Evolutionary conservation across 1,140 invertebrate species (phyloP).

Genomic region (Drosophila oshimai): DNA sequence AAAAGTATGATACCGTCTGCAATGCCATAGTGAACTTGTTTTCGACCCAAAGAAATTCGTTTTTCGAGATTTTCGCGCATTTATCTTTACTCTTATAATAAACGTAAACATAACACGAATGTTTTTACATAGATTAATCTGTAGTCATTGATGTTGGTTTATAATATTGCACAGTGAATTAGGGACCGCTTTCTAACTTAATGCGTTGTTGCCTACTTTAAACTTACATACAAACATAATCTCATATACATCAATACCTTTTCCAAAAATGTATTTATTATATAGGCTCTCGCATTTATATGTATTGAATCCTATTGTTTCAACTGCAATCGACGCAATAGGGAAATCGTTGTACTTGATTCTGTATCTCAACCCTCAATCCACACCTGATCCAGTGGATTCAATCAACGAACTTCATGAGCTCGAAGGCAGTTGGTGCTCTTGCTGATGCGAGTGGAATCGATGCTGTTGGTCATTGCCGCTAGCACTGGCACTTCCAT

Average conservation of each 20-base stretch:
- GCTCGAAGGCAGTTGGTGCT: slow-evolving; percentile 24
- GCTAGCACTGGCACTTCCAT: slow-evolving; percentile 8
- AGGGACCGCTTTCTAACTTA: not conserved
- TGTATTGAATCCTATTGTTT: slow-evolving; percentile 30
- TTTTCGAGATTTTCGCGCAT: slow-evolving; percentile 5
- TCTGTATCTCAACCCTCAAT: not conserved
- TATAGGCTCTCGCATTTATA: slow-evolving; percentile 4
- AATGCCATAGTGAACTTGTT: too few species aligned
- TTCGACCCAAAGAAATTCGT: not conserved
- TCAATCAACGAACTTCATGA: slow-evolving; percentile 8
- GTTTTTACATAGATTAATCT: slow-evolving; percentile 26
- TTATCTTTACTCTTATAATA: slow-evolving; percentile 25
- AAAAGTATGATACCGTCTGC: too few species aligned
- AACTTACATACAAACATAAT: slow-evolving; percentile 28
- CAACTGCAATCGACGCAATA: slow-evolving; percentile 21
- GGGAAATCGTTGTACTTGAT: slow-evolving; percentile 49
- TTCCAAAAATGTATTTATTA: not conserved
- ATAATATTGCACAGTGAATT: slow-evolving; percentile 30
- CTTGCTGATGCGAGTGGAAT: slow-evolving; percentile 10
- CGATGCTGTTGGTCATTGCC: slow-evolving; percentile 28
- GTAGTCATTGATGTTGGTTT: slow-evolving; percentile 3
- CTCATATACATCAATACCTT: slow-evolving; percentile 1
- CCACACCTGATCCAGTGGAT: not conserved
- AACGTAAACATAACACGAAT: slow-evolving; percentile 33
- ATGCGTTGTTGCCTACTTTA: not conserved